phyloP scores from a whole-genome alignment of 2,888 invertebrate genomes.

The Apodemia mormo region DNA sequence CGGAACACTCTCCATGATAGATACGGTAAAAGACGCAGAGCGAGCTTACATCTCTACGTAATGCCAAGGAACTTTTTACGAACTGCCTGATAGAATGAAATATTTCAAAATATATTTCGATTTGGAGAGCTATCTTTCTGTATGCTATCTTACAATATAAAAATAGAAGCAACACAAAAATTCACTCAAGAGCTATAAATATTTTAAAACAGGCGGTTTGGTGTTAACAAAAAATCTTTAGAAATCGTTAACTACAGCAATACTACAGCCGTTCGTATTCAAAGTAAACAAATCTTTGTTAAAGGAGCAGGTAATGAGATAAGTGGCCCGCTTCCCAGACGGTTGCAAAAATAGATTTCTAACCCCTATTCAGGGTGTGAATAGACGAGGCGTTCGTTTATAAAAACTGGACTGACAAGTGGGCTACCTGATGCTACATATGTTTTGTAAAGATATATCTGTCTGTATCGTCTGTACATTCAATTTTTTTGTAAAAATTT shows the following conservation, averaged over 20 bases:
- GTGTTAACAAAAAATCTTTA: neutral
- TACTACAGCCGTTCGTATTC: neutral
- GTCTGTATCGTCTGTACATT: no score
- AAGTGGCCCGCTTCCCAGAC: neutral
- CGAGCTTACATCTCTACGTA: no score
- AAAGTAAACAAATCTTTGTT: neutral
- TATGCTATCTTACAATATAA: no score
- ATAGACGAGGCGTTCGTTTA: neutral
- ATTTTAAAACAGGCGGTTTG: neutral
- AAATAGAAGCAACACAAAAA: no score
- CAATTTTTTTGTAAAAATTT: no score
- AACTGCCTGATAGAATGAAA: no score
- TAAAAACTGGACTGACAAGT: neutral
- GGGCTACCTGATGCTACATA: neutral
- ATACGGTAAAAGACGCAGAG: no score
- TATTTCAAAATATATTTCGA: no score
- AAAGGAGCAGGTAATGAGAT: neutral
- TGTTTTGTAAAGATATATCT: neutral
- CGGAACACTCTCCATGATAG: no score
- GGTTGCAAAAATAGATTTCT: conserved; percentile 4
- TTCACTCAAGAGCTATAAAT: neutral
- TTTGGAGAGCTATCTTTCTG: no score
- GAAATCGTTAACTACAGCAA: neutral
- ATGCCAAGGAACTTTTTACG: no score
- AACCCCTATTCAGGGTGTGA: conserved; percentile 3